Base-by-base conservation (phyloP, 2,797 vertebrate species). In the Psittacula derbiana region DNA sequence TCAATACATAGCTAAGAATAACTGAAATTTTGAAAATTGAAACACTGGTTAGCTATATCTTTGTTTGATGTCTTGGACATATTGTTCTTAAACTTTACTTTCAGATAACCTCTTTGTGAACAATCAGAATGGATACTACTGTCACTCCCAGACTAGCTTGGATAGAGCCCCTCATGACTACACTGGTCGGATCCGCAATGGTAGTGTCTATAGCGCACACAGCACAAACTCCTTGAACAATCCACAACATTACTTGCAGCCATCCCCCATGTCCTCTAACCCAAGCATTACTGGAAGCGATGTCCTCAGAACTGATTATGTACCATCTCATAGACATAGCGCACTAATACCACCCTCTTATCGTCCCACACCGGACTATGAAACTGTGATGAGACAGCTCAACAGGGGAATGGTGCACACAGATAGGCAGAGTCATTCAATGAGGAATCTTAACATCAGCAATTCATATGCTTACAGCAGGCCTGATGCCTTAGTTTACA, bases 261-360 rank as follows among this genome's bases (percentile, higher is more conserved):
- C 99, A 0, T 99, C 99, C 0, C 99, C 99, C 7, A 98, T 99
- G 99, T 99, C 99, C 83, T 99, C 99, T 80, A 99, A 99, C 97
- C 99, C 99, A 11, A 99, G 99, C 89, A 99, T 99, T 90, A 99
- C 99, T 1, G 98, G 99, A 60, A 99, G 99, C 2, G 99, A 99
- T 5, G 97, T 99, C 96, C 98, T 98, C 97, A 98, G 99, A 52
- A 97, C 99, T 0, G 99, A 99, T 95, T 99, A 99, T 4, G 95
- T 99, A 79, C 99, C 99, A 1, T 98, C 99, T 0, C 99, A 99
- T 24, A 99, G 99, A 43, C 99, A 99, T 62, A 99, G 99, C 8
- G 98, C 99, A 18, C 98, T 99, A 53, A 99, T 99, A 65, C 99
- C 99, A 2, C 99, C 99, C 8, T 99, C 99, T 2, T 99, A 99